Evolutionary conservation across 2,797 vertebrate species (phyloP), one percentile per base, ranked within the genome.

Genomic region (Cossypha caffra): DNA sequence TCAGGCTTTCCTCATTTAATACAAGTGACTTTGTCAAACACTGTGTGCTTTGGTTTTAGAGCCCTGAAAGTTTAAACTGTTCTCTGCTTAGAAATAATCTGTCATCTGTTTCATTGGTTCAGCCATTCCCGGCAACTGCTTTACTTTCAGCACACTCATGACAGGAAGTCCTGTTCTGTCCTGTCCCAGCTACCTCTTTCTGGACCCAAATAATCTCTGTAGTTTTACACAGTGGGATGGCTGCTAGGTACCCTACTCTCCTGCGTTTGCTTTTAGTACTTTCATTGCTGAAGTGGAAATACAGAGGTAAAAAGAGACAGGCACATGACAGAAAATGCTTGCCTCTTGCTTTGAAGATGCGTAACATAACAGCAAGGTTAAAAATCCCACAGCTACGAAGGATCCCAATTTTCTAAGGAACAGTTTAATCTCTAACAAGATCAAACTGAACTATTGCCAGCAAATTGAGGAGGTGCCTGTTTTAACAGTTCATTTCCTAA

Each of bases 251-350:
- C 24, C 28, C 37, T 66, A 11, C 10, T 54, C 40, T 47, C 24
- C 33, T 7, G 3, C 31, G 35, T 75, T 77, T 50, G 38, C 29
- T 82, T 89, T 71, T 45, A 86, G 57, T 61, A 54, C 72, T 66
- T 88, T 90, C 14, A 3, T 26, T 66, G 40, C 26, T 48, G 9
- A 75, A 91, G 68, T 69, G 50, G 81, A 94, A 95, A 74, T 38
- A 62, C 29, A 92, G 90, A 74, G 61, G 38, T 74, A 92, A 55
- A 67, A 28, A 83, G 35, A 67, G 57, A 61, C 38, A 74, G 35
- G 25, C 62, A 25, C 18, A 43, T 15, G 47, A 72, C 42, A 94
- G 50, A 73, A 81, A 74, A 66, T 4, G 7, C n/a, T 68, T 3
- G 1, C 14, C 47, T 68, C 38, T 55, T 72, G 69, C 81, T 94